These are phyloP conservation scores for Desmophyllum pertusum DNA, from an alignment of 92 coral and sea anemone species.

Conservation along the genomic window DNA sequence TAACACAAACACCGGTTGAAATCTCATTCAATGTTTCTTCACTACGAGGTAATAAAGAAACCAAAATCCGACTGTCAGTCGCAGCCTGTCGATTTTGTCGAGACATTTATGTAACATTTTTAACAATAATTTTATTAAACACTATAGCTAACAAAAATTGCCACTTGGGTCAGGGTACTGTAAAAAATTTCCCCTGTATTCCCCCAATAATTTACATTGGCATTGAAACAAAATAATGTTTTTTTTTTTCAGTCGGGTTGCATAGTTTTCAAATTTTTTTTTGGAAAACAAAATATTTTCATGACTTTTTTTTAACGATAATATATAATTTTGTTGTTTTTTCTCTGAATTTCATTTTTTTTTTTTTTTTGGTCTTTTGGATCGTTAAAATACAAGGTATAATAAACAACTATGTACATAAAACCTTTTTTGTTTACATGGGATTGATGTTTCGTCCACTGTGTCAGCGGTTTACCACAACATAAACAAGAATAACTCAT, in stretches of 20 bases:
- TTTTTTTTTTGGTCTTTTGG: slow-evolving; percentile 10
- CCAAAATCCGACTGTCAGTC: background rate
- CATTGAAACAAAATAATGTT: background rate
- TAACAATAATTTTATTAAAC: background rate
- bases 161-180: slow-evolving; percentile 24
- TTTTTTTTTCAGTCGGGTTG: background rate
- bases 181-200: slow-evolving; percentile 11
- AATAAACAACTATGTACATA: background rate
- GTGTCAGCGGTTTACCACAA: slow-evolving; percentile 64
- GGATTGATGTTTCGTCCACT: background rate
- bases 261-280: background rate
- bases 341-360: slow-evolving; percentile 2
- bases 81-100: slow-evolving; percentile 28
- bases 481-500: slow-evolving; percentile 41
- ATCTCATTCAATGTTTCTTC: slow-evolving; percentile 28
- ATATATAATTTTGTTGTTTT: background rate
- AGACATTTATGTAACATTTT: background rate
- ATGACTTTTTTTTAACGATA: background rate
- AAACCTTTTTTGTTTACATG: background rate
- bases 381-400: slow-evolving; percentile 1
- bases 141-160: background rate
- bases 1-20: slow-evolving; percentile 7
- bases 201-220: background rate
- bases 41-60: slow-evolving; percentile 55
- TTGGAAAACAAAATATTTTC: background rate